These are phyloP conservation scores for Craterocephalus amniculus DNA, from an alignment of 2,797 vertebrate genomes.

Conservation along the genomic window DNA sequence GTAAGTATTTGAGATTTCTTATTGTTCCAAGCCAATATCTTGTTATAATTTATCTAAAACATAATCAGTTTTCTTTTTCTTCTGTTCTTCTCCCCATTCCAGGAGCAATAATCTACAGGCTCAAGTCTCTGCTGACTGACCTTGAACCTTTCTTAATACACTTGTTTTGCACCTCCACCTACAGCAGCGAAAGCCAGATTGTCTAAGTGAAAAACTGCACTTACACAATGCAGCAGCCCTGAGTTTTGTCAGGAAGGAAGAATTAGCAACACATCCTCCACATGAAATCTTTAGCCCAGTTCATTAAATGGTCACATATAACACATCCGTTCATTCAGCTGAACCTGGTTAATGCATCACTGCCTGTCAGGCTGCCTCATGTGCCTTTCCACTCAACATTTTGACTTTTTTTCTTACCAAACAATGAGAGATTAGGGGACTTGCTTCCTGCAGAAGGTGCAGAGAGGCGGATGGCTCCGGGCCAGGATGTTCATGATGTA, in stretches of 20 bases:
- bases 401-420: conserved; percentile 29
- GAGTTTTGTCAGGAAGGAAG: conserved; percentile 76
- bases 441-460: conserved; percentile 16
- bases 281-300: conserved; percentile 40
- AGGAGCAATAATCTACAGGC: background rate
- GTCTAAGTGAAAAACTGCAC: conserved; percentile 32
- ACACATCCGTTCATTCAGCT: conserved; percentile 78
- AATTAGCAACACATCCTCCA: conserved; percentile 74
- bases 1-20: too few species aligned
- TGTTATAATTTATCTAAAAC: background rate
- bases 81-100: too few species aligned
- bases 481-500: conserved; percentile 25
- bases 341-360: conserved; percentile 47
- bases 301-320: conserved; percentile 49
- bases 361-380: background rate
- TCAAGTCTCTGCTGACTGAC: conserved; percentile 4
- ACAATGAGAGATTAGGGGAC: conserved; percentile 1
- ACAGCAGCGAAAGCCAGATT: conserved; percentile 40
- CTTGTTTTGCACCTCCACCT: conserved; percentile 42
- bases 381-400: conserved; percentile 35
- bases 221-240: conserved; percentile 67
- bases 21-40: too few species aligned
- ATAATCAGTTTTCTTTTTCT: conserved; percentile 1
- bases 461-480: background rate
- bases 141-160: conserved; percentile 30